phyloP scores from a whole-genome alignment of 2,797 vertebrate species.

The Phrynocephalus forsythii region DNA sequence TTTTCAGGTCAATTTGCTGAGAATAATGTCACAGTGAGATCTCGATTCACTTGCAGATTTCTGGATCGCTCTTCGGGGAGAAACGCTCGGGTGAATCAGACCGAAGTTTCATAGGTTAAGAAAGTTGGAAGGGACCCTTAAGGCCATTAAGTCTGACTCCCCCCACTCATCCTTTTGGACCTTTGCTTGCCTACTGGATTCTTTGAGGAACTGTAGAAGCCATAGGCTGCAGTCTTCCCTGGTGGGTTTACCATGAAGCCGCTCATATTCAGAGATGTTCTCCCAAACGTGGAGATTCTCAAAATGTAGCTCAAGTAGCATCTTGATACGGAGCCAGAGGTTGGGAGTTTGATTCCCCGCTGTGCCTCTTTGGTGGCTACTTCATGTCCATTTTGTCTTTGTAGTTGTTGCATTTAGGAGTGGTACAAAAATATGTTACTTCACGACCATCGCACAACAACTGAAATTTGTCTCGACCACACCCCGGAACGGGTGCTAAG shows the following conservation, averaged over 20 bases:
- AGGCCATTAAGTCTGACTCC: too few relatives aligned
- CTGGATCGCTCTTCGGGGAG: not conserved
- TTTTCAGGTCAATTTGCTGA: not conserved
- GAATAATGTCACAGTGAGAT: not conserved
- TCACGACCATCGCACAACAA: too few relatives aligned
- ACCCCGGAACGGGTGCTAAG: too few relatives aligned
- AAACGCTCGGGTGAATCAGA: not conserved
- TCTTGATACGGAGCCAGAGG: too few relatives aligned
- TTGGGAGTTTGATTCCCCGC: too few relatives aligned
- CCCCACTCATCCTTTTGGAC: not conserved
- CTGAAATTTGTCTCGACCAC: too few relatives aligned
- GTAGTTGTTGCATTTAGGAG: too few relatives aligned
- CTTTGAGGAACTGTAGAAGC: not conserved
- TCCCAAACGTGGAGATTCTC: not conserved
- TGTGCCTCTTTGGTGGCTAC: too few relatives aligned
- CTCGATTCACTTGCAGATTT: not conserved
- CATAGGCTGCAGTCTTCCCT: not conserved
- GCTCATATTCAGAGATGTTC: not conserved
- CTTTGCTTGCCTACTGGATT: not conserved
- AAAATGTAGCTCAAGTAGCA: not conserved
- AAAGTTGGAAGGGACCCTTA: too few relatives aligned
- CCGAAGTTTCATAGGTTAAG: not conserved
- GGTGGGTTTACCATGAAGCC: not conserved
- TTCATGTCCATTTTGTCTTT: too few relatives aligned
- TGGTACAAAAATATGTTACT: too few relatives aligned